phyloP scores from a whole-genome alignment of 1,140 invertebrate genomes.

The Leucophenga varia region DNA sequence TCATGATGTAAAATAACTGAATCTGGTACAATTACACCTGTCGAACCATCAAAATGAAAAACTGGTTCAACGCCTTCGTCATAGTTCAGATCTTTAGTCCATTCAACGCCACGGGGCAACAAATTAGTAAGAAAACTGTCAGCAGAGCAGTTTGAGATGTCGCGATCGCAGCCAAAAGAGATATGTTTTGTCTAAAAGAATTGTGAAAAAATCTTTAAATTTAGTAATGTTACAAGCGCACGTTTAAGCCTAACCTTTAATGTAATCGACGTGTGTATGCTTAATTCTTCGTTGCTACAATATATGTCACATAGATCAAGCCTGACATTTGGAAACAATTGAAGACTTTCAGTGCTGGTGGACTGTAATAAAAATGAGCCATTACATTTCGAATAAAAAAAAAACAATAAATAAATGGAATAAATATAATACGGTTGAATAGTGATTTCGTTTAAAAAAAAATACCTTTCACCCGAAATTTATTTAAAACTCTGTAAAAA shows the following conservation, averaged over 20 bases:
- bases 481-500: too few relatives aligned
- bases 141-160: constrained; percentile 57
- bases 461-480: too few relatives aligned
- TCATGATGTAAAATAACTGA: constrained; percentile 60
- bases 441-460: too few relatives aligned
- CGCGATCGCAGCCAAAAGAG: constrained; percentile 55
- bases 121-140: constrained; percentile 67
- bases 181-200: constrained; percentile 50
- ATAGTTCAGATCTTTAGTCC: constrained; percentile 83
- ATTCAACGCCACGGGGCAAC: constrained; percentile 79
- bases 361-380: constrained; percentile 24
- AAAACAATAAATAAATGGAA: too few relatives aligned
- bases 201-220: background rate
- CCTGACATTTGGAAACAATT: constrained; percentile 81
- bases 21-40: constrained; percentile 82
- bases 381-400: too few relatives aligned
- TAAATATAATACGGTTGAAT: too few relatives aligned
- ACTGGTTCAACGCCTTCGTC: constrained; percentile 93
- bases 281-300: constrained; percentile 63
- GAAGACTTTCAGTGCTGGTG: constrained; percentile 47
- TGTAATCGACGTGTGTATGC: constrained; percentile 39
- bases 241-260: constrained; percentile 35
- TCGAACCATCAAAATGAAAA: constrained; percentile 91
- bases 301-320: constrained; percentile 86
- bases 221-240: background rate